Evolutionary conservation across 2,888 invertebrate species (phyloP), one percentile per base, ranked within the genome.

Genomic region (Drosophila atripex): DNA sequence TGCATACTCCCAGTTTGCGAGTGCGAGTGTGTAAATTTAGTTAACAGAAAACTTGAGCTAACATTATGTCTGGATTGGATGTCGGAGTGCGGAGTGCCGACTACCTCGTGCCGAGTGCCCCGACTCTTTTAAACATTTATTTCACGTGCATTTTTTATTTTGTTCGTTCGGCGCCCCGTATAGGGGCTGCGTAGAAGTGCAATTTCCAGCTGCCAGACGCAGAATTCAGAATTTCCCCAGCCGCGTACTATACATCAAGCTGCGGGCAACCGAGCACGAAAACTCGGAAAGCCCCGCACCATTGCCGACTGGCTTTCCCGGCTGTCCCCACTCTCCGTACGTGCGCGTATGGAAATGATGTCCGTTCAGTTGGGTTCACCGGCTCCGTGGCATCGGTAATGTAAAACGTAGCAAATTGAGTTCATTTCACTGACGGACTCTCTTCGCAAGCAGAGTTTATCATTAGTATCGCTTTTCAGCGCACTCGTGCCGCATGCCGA

Each of bases 381-480:
- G 45, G 32, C 3, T 41, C 11, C 39, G 39, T 12, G 43, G 28
- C 38, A 16, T 30, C 43, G 63, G 77, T 65, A 88, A 83, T 83
- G 83, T 71, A 80, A 86, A 83, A 76, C 73, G 88, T 71, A 79
- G 76, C 75, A 87, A 87, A 84, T 80, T 86, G 75, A 88, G 88
- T 87, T 88, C 88, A 88, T 89, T 89, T 88, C 82, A 72, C 65
- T 68, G 73, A 71, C 80, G 77, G 64, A 69, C 64, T 54, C 64
- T 45, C 43, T 68, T 38, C 53, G 54, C 68, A 68, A 68, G 70
- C 68, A 74, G 75, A 80, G 78, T 86, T 89, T 89, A 87, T 89
- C 89, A 88, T 88, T 88, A 88, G 88, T 89, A 89, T 89, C 88
- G 89, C 88, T 89, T 89, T 88, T 80, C 88, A 80, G 72, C 66